These are phyloP conservation scores for Burhinus bistriatus DNA, from an alignment of 2,113 vertebrate species.

Conservation along the genomic window DNA sequence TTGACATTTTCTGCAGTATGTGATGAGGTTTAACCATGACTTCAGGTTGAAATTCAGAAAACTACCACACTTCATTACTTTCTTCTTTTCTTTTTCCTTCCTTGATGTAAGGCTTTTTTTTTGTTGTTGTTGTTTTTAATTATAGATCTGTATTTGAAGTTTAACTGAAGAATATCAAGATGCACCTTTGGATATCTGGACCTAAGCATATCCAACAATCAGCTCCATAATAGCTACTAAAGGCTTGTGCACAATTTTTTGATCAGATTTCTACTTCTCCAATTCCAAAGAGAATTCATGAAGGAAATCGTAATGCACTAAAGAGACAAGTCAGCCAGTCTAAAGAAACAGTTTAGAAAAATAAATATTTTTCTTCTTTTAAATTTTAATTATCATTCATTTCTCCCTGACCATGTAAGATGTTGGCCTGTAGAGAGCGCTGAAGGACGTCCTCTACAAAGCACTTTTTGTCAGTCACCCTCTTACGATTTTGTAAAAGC, in stretches of 20 bases:
- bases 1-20: neutral
- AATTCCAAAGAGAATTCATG: neutral
- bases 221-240: neutral
- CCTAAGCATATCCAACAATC: neutral
- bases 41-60: neutral
- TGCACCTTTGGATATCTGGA: neutral
- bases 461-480: neutral
- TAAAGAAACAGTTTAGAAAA: neutral
- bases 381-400: neutral
- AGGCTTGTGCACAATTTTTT: neutral
- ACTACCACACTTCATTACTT: neutral
- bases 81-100: neutral
- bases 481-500: neutral
- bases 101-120: neutral
- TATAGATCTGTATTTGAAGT: neutral
- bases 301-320: neutral
- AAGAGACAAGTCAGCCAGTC: neutral
- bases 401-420: neutral
- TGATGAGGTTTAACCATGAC: neutral
- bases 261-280: neutral
- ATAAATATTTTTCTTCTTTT: rapidly evolving
- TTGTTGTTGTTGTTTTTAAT: neutral
- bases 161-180: neutral
- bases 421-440: rapidly evolving
- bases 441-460: neutral